Evolutionary conservation across 1,140 invertebrate species (phyloP), one percentile per base, ranked within the genome.

Genomic region (Uloborus diversus): DNA sequence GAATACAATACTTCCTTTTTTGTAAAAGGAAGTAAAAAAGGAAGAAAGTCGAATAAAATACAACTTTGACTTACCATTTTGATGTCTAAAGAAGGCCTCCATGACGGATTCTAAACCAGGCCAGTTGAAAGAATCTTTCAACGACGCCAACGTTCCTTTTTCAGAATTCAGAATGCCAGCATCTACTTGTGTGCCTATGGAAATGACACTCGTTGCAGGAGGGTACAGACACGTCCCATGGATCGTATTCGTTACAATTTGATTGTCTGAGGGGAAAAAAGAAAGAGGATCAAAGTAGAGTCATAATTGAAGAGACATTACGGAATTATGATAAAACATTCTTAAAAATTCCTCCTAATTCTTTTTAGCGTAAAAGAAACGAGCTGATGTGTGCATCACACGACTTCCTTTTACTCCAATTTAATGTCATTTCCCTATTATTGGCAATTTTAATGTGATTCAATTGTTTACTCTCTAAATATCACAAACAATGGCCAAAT

Each of bases 1-100:
- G n/a, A n/a, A n/a, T n/a, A n/a, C n/a, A n/a, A n/a, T n/a, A n/a
- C n/a, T 42, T 42, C 17, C 37, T 42, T 9, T 42, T 42, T 42
- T 17, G 9, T 2, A 0, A 42, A 17, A 42, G 9, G 37, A 42
- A 42, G 17, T 71, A 49, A 27, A 23, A 42, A 4, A 51, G 42
- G 17, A 35, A 56, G 28, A 27, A 56, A n/a, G n/a, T 81, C 17
- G 80, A 65, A 53, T 56, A 51, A 47, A 3, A 25, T 0, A 37
- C 23, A 1, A 14, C 14, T 14, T 14, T n/a, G 33, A 23, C 42
- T 17, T 82, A 88, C 87, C 87, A 83, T 86, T 83, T 68, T 81
- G 66, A 82, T 87, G 83, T 75, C 81, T 83, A 30, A 86, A 84
- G 79, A 87, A 88, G 7, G 86, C 82, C 42, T 86, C 85, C 76